A percentile compares a stretch with the other conserved stretches of the same genome.
phyloP scores from a whole-genome alignment of 2,888 invertebrate genomes.

The Eupithecia exiguata region DNA sequence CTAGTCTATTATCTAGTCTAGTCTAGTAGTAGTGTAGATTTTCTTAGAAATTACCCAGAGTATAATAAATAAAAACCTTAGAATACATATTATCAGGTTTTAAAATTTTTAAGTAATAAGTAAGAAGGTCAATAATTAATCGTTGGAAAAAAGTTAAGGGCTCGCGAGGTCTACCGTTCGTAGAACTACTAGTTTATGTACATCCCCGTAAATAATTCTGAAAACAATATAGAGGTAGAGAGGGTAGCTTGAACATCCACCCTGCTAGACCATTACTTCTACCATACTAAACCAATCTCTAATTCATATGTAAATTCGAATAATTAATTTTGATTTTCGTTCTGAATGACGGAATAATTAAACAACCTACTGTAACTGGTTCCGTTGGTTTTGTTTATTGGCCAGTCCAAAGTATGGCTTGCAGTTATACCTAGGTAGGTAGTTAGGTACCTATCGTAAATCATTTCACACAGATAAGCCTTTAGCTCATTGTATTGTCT shows the following conservation, averaged over 20 bases:
- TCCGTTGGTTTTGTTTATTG: constrained; percentile 66
- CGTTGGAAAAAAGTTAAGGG: too few species aligned
- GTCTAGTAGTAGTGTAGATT: too few species aligned
- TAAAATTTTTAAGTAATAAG: too few species aligned
- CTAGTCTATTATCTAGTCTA: too few species aligned
- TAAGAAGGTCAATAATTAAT: too few species aligned
- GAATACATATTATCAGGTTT: too few species aligned
- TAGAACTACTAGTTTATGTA: background rate
- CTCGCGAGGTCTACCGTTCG: too few species aligned
- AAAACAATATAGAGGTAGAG: background rate
- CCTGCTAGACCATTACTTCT: background rate
- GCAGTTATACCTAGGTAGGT: constrained; percentile 54
- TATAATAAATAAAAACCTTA: too few species aligned
- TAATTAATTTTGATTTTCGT: background rate
- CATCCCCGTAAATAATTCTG: background rate
- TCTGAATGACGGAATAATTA: constrained; percentile 63
- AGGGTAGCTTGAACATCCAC: background rate
- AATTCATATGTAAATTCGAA: background rate
- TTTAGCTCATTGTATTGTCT: constrained; percentile 59
- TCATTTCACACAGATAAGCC: constrained; percentile 65
- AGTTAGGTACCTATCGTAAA: constrained; percentile 60
- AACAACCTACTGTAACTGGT: constrained; percentile 60
- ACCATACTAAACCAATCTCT: background rate
- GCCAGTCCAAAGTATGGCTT: constrained; percentile 60
- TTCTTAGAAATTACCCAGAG: too few species aligned